These are phyloP conservation scores for Ceuthmochares aereus DNA, from an alignment of 2,113 vertebrate genomes.

Conservation along the genomic window DNA sequence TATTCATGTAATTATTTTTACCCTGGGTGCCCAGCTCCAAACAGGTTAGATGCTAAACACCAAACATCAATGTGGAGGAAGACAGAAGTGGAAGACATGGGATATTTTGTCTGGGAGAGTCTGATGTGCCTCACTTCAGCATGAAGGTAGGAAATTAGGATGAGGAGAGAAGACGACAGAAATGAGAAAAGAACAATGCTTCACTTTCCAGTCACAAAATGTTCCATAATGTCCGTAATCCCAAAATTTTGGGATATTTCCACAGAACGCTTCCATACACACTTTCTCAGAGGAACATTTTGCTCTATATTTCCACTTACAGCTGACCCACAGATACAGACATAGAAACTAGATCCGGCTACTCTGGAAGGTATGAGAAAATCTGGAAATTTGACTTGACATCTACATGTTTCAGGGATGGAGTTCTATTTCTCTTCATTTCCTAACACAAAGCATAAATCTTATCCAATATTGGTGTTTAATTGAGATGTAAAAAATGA, in stretches of 20 bases:
- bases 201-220: not conserved
- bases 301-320: not conserved
- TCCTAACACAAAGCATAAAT: not conserved
- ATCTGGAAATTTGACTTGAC: not conserved
- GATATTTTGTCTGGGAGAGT: not conserved
- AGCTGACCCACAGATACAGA: not conserved
- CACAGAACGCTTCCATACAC: not conserved
- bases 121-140: not conserved
- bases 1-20: not conserved
- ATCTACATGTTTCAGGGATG: not conserved
- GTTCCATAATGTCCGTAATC: not conserved
- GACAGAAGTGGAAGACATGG: not conserved
- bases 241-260: not conserved
- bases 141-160: not conserved
- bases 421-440: not conserved
- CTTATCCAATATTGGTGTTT: not conserved
- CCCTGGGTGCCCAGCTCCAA: not conserved
- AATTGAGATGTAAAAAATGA: conserved; percentile 11
- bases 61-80: not conserved
- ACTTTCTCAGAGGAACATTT: not conserved
- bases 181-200: not conserved
- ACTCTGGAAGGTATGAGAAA: not conserved
- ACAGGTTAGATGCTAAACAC: not conserved
- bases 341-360: not conserved
- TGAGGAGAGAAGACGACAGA: not conserved